Evolutionary conservation across 2,113 vertebrate genomes (phyloP).

Genomic region (Halichoeres trimaculatus): DNA sequence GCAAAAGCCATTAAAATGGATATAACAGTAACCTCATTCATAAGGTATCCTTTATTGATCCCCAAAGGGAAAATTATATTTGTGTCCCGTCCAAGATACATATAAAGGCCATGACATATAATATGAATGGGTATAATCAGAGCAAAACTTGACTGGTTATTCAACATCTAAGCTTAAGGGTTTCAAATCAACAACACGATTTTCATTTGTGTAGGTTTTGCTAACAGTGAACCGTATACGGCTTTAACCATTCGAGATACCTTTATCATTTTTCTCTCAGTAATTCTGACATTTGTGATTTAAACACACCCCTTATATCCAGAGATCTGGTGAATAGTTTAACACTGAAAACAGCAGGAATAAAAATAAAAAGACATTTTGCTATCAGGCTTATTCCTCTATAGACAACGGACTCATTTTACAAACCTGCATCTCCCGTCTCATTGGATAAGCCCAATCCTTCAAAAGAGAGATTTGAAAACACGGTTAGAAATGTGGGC

Average conservation of each 20-base stretch:
- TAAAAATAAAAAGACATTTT: background rate
- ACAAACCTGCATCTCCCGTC: slow-evolving; percentile 98
- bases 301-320: background rate
- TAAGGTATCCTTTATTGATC: too few relatives aligned
- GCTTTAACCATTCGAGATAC: too few relatives aligned
- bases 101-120: too few relatives aligned
- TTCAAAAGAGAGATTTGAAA: slow-evolving; percentile 53
- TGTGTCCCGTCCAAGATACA: too few relatives aligned
- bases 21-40: too few relatives aligned
- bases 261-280: too few relatives aligned
- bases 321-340: background rate
- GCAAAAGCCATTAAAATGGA: too few relatives aligned
- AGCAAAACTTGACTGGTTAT: background rate
- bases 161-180: background rate
- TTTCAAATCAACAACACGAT: too few relatives aligned
- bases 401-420: background rate
- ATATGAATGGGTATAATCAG: background rate
- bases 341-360: background rate
- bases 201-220: too few relatives aligned
- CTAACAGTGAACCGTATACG: too few relatives aligned
- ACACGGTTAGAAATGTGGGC: background rate
- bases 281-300: background rate
- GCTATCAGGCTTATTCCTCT: background rate
- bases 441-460: slow-evolving; percentile 99
- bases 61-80: too few relatives aligned